Conservation (phyloP, 2,888 invertebrate species). For the Apamea monoglypha region DNA sequence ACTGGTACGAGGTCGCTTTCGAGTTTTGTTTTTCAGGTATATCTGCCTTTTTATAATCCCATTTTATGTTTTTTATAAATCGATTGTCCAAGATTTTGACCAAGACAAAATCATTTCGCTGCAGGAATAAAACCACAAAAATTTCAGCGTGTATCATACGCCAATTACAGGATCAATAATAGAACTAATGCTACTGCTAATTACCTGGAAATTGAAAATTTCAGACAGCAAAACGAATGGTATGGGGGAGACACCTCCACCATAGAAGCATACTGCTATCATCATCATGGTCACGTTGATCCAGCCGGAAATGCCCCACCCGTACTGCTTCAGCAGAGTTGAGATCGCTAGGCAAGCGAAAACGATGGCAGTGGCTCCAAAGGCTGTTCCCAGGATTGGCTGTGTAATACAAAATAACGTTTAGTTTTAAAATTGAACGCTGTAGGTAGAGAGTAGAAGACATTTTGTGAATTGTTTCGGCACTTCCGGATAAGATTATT, state of each 20-base stretch:
- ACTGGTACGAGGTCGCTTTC: not conserved
- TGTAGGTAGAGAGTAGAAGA: not conserved
- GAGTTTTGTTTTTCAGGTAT: not conserved
- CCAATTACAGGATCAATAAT: not conserved
- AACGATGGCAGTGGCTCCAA: conserved; percentile 60
- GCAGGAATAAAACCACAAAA: not conserved
- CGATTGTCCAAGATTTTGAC: not conserved
- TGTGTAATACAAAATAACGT: conserved; percentile 44
- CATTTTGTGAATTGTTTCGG: not conserved
- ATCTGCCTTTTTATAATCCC: not conserved
- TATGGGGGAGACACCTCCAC: conserved; percentile 72
- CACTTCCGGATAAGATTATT: not conserved
- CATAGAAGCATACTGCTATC: conserved; percentile 68
- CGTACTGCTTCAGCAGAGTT: conserved; percentile 64
- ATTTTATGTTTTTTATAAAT: not conserved
- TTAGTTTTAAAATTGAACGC: not conserved
- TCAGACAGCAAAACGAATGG: conserved; percentile 79
- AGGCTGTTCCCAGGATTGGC: conserved; percentile 68
- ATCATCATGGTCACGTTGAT: conserved; percentile 70
- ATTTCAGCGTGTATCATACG: not conserved
- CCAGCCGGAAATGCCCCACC: conserved; percentile 70
- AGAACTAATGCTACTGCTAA: too few relatives aligned
- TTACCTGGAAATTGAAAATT: conserved; percentile 79
- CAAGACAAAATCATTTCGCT: not conserved
- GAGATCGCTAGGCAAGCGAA: conserved; percentile 67